Conservation (phyloP, 2,113 vertebrate species). For the Puntigrus tetrazona region DNA sequence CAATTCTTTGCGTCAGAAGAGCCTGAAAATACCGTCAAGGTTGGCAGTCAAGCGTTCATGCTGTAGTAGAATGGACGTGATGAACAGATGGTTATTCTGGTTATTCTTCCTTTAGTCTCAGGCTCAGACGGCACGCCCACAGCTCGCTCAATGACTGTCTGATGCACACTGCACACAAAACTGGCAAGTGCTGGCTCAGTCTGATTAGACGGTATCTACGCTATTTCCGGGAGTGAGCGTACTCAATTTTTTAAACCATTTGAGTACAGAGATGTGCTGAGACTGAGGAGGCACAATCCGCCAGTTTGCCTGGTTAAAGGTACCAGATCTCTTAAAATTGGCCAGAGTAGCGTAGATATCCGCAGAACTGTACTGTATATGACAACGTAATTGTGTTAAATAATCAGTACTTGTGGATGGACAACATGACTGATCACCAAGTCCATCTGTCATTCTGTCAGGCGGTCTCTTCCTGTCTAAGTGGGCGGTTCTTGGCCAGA, state of each 20-base stretch:
- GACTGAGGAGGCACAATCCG: neutral
- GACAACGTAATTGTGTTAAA: neutral
- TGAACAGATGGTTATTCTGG: conserved; percentile 22
- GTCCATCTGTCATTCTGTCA: conserved; percentile 24
- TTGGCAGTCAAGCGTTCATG: conserved; percentile 2
- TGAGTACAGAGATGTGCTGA: neutral
- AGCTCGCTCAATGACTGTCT: neutral
- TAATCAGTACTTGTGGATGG: neutral
- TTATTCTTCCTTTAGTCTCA: conserved; percentile 13
- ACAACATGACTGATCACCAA: neutral
- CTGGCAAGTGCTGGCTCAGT: conserved; percentile 7
- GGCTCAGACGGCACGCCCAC: neutral
- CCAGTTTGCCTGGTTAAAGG: neutral
- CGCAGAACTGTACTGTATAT: neutral
- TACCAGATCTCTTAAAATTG: neutral
- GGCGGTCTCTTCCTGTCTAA: neutral
- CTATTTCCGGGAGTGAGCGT: neutral
- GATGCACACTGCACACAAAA: neutral
- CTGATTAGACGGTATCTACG: neutral
- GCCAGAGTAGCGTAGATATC: neutral
- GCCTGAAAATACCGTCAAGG: neutral
- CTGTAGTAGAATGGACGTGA: neutral
- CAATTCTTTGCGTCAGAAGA: neutral
- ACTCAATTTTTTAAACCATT: neutral
- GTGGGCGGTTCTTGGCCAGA: conserved; percentile 8